These are phyloP conservation scores for Pollachius pollachius DNA, from an alignment of 2,113 vertebrate genomes.

Conservation along the genomic window DNA sequence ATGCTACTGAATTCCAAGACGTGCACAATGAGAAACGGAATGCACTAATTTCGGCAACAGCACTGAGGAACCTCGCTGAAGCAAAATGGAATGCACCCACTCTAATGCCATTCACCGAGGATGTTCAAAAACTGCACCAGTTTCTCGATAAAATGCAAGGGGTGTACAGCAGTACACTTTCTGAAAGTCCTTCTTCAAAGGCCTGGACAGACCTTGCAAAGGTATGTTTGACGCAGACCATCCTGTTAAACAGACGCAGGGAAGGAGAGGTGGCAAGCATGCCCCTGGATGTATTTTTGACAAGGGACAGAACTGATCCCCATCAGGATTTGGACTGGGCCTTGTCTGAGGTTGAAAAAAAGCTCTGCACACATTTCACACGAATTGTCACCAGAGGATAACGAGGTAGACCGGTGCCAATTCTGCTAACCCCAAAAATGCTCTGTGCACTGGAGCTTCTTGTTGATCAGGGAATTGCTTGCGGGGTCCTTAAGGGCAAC, in stretches of 20 bases:
- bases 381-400: background rate
- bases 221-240: constrained; percentile 21
- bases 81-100: background rate
- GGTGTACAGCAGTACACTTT: background rate
- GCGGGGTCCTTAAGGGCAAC: constrained; percentile 1
- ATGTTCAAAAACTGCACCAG: constrained; percentile 18
- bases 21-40: constrained; percentile 28
- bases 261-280: constrained; percentile 1
- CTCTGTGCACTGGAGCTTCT: constrained; percentile 1
- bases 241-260: background rate
- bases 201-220: constrained; percentile 12
- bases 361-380: background rate
- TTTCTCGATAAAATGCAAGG: constrained; percentile 14
- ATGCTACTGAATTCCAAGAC: constrained; percentile 22
- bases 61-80: background rate
- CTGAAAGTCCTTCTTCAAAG: constrained; percentile 3
- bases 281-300: constrained; percentile 15
- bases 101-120: constrained; percentile 14
- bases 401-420: background rate
- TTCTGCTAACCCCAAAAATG: constrained; percentile 6
- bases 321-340: background rate
- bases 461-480: background rate
- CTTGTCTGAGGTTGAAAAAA: constrained; percentile 16
- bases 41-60: constrained; percentile 9
- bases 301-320: background rate